Percentiles rank a stretch among this genome's conserved stretches.
These are phyloP conservation scores for Bombus terrestris DNA, from an alignment of 1,140 invertebrate genomes.

Conservation along the genomic window DNA sequence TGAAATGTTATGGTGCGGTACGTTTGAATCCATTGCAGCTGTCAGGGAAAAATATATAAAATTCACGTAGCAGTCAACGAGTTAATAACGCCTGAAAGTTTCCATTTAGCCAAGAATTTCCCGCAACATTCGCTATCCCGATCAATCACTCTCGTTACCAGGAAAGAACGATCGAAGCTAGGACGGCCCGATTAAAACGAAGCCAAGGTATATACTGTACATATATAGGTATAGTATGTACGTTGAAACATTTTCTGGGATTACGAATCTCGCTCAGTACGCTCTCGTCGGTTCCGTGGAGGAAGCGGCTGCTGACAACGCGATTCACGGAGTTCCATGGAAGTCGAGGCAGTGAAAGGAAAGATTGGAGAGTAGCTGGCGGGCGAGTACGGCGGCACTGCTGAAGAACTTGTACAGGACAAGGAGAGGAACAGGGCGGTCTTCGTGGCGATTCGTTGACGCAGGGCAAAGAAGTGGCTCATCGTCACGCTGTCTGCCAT, in stretches of 20 bases:
- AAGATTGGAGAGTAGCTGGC: slow-evolving; percentile 32
- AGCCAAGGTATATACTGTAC: not conserved
- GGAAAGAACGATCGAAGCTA: slow-evolving; percentile 5
- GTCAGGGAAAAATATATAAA: too few relatives aligned
- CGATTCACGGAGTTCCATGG: slow-evolving; percentile 41
- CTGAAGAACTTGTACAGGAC: not conserved
- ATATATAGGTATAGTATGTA: not conserved
- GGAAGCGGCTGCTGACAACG: slow-evolving; percentile 46
- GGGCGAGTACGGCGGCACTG: not conserved
- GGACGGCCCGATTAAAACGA: not conserved
- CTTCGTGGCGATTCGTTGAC: slow-evolving; percentile 44
- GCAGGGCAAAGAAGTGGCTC: slow-evolving; percentile 48
- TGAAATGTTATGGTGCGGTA: too few relatives aligned
- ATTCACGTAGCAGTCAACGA: too few relatives aligned
- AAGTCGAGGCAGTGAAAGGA: slow-evolving; percentile 44
- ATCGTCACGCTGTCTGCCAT: slow-evolving; percentile 71
- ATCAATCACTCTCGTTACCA: slow-evolving; percentile 10
- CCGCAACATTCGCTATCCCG: not conserved
- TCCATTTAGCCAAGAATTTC: not conserved
- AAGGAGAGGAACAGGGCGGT: slow-evolving; percentile 27
- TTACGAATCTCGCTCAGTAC: not conserved
- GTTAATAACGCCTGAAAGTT: not conserved
- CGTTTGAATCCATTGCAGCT: too few relatives aligned
- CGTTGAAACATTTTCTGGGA: slow-evolving; percentile 6
- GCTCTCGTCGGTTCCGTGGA: slow-evolving; percentile 12